Evolutionary conservation across 30 jellyfish, hydroid and myxozoan species (phyloP).

Genomic region (Cassiopea andromeda): DNA sequence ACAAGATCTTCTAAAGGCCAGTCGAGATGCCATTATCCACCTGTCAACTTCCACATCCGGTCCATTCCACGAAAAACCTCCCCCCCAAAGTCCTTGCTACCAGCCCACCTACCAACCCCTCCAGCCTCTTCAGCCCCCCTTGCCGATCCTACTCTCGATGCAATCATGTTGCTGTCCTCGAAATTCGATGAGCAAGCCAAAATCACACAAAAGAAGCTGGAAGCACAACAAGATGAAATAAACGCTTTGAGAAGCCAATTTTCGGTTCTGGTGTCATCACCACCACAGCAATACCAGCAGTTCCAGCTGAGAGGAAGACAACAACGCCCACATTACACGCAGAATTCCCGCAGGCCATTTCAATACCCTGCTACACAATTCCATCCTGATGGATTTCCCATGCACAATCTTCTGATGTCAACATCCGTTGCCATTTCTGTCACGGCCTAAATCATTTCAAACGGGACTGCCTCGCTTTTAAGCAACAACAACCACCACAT

Average conservation of each 20-base stretch:
- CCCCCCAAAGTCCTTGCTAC: slow-evolving; percentile 37
- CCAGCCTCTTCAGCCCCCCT: background rate
- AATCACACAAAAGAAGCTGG: slow-evolving; percentile 1
- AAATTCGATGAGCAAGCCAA: slow-evolving; percentile 29
- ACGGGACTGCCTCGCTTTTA: slow-evolving; percentile 38
- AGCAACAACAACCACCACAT: background rate
- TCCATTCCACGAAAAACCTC: slow-evolving; percentile 4
- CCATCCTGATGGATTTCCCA: slow-evolving; percentile 23
- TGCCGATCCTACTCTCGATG: slow-evolving; percentile 2
- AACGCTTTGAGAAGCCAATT: slow-evolving; percentile 21
- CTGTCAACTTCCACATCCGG: slow-evolving; percentile 9
- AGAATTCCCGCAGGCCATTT: slow-evolving; percentile 9
- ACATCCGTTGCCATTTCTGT: slow-evolving; percentile 35
- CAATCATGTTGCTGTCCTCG: slow-evolving; percentile 33
- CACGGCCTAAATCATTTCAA: slow-evolving; percentile 30
- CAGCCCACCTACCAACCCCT: background rate
- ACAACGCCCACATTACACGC: slow-evolving; percentile 22
- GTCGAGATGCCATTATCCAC: slow-evolving; percentile 29
- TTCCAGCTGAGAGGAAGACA: slow-evolving; percentile 17
- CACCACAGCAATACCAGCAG: background rate
- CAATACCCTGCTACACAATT: slow-evolving; percentile 31
- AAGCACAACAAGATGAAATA: slow-evolving; percentile 20
- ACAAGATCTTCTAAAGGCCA: background rate
- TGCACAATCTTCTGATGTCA: slow-evolving; percentile 29
- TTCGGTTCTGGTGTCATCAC: background rate